Base-by-base conservation (phyloP, 2,888 invertebrate genomes). In the Aelia acuminata region DNA sequence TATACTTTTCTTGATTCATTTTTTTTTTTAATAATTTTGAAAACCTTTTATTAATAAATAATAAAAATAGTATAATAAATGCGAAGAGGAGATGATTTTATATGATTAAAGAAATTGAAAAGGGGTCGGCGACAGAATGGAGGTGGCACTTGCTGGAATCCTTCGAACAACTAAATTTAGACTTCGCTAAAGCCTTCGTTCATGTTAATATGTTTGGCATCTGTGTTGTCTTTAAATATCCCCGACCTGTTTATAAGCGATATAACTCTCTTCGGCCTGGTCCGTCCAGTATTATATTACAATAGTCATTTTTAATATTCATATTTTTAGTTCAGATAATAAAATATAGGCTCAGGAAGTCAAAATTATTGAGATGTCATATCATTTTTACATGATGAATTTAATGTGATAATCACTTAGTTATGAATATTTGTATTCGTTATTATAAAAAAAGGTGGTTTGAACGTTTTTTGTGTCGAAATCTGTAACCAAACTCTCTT, bases 221-320 rank as follows among this genome's bases (percentile, higher is more conserved):
- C 80, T 80, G 80, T 43, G 43, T 80, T 80, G 80, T 47, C 80
- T 80, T 80, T 80, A 80, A 80, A 80, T 80, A 80, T 43, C 80
- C n/a, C 15, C 80, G n/a, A 8, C 43, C 43, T 39, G 13, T 80
- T 80, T 43, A 43, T 75, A 20, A 20, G 39, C 75, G 15, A 22
- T 43, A 75, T 80, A 75, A 43, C n/a, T 43, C 35, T 22, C 80
- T 47, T n/a, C 80, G 39, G 43, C 11, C 22, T 11, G 31, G 75
- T 39, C 39, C 7, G 11, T 39, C 75, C 11, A 43, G 80, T 22
- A 15, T 43, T 80, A 43, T 47, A 43, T 80, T 80, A n/a, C 43
- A 80, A 80, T 43, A n/a, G 13, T 43, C 43, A 80, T 47, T 47
- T 80, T 80, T 13, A n/a, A 70, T 70, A 70, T 70, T 35, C 7